Base-by-base conservation (phyloP, 2,888 invertebrate genomes). In the Periphyllus acericola region DNA sequence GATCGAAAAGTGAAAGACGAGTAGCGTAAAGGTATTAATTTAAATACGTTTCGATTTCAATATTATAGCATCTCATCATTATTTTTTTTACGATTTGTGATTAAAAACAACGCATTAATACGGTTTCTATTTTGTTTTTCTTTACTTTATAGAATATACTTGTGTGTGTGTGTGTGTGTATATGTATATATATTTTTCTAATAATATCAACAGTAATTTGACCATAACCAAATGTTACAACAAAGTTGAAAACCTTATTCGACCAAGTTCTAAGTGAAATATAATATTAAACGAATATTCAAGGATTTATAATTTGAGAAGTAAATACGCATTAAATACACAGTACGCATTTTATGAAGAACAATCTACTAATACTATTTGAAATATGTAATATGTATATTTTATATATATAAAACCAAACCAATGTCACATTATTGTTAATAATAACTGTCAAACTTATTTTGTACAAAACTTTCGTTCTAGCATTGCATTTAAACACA, bases 401-500 rank as follows among this genome's bases (percentile, higher is more conserved):
- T 34, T 3, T 17, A n/a, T 40, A 11, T 55, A 17, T 66, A 80
- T n/a, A n/a, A n/a, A n/a, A n/a, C n/a, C n/a, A 80, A 36, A 60
- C 60, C 36, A 80, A 55, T 55, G 52, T 32, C 14, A 11, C 1
- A 79, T 79, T 78, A 34, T 36, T 36, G 34, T 80, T 36, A 79
- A 36, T 79, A 60, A 60, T 60, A 36, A 79, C 79, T 46, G 79
- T 79, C 34, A 79, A 60, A 60, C 25, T 60, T 29, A 34, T 79
- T 79, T 60, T n/a, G 17, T 79, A 60, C 25, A 60, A 60, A 34
- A 60, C 34, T 79, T 79, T 60, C 34, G 34, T 25, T 60, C 17
- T 17, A 21, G 55, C 52, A 55, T 52, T 4, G 25, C n/a, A 79
- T 79, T 34, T 55, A 55, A 78, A 46, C 4, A 46, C 11, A 11